Base-by-base conservation (phyloP, 2,797 vertebrate genomes). In the Nyctalus aviator region DNA sequence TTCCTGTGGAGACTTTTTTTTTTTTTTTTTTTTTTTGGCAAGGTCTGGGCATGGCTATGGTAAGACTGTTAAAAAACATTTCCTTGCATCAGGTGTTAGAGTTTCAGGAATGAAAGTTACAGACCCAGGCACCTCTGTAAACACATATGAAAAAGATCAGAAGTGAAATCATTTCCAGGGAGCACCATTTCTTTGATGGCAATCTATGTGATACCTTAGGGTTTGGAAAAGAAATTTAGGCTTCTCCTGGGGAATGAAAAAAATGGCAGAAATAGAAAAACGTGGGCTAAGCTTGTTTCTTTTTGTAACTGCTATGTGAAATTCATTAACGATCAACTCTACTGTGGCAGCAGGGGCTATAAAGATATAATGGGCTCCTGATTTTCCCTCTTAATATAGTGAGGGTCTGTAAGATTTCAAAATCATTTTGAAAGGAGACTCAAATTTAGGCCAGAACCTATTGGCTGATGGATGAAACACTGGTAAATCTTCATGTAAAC, bases 401-500 rank as follows among this genome's bases (percentile, higher is more conserved):
- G 21, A 86, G 81, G 77, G 35, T 20, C 81, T 30, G 18, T 68
- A 41, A 17, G 30, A 69, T 95, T 75, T 50, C 68, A 88, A 55
- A 89, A 53, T 75, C n/a, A 64, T 71, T 75, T 82, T 55, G 10
- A 75, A 95, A 95, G 48, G 23, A 59, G 68, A 81, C 62, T 37
- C 17, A 88, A 78, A 88, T 84, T 62, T 84, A 94, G 77, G 44
- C 50, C 44, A 64, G 50, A 83, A 89, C 20, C 76, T 93, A 83
- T 8, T 66, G 79, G 46, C 69, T 83, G 75, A 46, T n/a, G 46
- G 86, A 91, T 79, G 55, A 93, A 77, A 69, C 81, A 66, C 82
- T 1, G 0, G 62, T 86, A 88, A 97, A 92, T 95, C 93, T 88
- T 93, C 88, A 96, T 59, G 78, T 73, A 90, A 97, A 97, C 48